These are phyloP conservation scores for Acleris cristana DNA, from an alignment of 2,888 invertebrate genomes.

Conservation along the genomic window DNA sequence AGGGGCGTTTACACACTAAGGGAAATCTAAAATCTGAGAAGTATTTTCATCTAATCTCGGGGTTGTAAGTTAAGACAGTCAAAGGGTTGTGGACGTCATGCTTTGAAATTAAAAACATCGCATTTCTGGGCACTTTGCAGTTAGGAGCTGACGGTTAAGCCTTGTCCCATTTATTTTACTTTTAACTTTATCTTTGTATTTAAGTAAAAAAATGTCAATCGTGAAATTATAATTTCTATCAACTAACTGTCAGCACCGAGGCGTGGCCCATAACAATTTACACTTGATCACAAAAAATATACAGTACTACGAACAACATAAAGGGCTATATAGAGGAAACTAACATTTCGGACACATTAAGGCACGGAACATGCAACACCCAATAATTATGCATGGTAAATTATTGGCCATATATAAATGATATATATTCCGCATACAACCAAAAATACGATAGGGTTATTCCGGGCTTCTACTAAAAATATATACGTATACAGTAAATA, in stretches of 20 bases:
- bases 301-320: constrained; percentile 81
- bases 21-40: constrained; percentile 65
- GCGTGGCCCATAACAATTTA: constrained; percentile 55
- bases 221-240: constrained; percentile 38
- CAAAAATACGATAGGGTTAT: constrained; percentile 52
- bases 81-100: constrained; percentile 75
- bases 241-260: constrained; percentile 79
- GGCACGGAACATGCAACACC: constrained; percentile 84
- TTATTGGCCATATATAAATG: constrained; percentile 52
- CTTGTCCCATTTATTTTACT: constrained; percentile 37
- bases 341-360: constrained; percentile 79
- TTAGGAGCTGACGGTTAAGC: constrained; percentile 76
- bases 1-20: constrained; percentile 67
- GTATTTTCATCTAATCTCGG: constrained; percentile 65
- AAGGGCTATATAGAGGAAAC: constrained; percentile 78
- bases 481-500: constrained; percentile 68
- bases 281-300: constrained; percentile 68
- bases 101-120: constrained; percentile 71
- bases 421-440: constrained; percentile 48
- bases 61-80: constrained; percentile 49
- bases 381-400: constrained; percentile 66
- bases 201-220: not conserved
- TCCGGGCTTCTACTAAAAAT: constrained; percentile 74
- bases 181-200: not conserved
- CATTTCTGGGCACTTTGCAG: constrained; percentile 54